Evolutionary conservation across 2,113 vertebrate genomes (phyloP).

Genomic region (Pongo abelii): DNA sequence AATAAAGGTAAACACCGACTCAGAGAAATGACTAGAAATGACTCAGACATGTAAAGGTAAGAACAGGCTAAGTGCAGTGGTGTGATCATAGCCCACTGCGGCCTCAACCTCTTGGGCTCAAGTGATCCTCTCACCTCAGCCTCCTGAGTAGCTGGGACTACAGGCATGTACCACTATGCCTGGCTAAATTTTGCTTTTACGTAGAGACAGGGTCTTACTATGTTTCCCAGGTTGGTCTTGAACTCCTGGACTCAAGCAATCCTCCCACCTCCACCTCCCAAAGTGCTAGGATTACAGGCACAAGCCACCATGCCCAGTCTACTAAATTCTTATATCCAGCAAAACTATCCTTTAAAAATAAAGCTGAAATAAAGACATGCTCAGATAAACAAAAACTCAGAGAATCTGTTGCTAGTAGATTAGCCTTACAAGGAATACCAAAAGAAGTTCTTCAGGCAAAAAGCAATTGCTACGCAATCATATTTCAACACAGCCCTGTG

Average conservation of each 20-base stretch:
- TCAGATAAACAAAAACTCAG: neutral
- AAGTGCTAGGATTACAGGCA: too few species aligned
- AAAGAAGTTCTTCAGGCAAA: neutral
- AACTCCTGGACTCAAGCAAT: too few species aligned
- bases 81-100: too few species aligned
- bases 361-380: neutral
- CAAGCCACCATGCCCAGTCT: too few species aligned
- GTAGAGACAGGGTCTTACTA: too few species aligned
- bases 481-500: neutral
- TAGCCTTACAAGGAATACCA: neutral
- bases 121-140: too few species aligned
- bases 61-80: neutral
- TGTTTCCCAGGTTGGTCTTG: too few species aligned
- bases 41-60: neutral
- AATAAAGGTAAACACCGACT: neutral
- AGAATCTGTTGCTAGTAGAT: neutral
- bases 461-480: neutral
- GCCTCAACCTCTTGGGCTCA: too few species aligned
- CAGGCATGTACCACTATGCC: too few species aligned
- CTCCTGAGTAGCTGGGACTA: too few species aligned
- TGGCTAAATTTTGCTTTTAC: too few species aligned
- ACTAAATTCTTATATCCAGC: neutral
- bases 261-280: too few species aligned
- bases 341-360: neutral
- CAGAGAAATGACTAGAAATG: neutral